These are phyloP conservation scores for Acanthococcus lagerstroemiae DNA, from an alignment of 2,888 invertebrate genomes.

Conservation along the genomic window DNA sequence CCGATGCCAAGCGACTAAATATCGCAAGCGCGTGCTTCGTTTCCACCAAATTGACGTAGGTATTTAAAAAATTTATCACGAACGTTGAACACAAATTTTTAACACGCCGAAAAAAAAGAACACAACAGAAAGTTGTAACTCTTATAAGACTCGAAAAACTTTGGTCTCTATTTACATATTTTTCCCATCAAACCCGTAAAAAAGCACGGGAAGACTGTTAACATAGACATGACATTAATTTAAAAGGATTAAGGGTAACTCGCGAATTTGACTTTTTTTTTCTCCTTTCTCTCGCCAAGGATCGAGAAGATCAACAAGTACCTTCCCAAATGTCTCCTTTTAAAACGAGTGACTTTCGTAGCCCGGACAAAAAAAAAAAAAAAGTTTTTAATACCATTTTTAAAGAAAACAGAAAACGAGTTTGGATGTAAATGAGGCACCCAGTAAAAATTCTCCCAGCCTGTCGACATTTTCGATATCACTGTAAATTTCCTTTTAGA, in stretches of 20 bases:
- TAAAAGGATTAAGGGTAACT: constrained; percentile 28
- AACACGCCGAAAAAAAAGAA: no score
- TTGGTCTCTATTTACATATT: constrained; percentile 21
- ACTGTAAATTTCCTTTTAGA: background rate
- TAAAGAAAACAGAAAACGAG: constrained; percentile 18
- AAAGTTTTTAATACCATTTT: constrained; percentile 21
- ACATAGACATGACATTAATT: constrained; percentile 29
- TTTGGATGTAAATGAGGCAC: constrained; percentile 24
- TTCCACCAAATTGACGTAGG: no score
- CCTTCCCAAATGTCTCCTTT: background rate
- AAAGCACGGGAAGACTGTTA: constrained; percentile 18
- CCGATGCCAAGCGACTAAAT: no score
- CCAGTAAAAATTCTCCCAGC: constrained; percentile 5
- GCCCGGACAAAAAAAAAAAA: constrained; percentile 1
- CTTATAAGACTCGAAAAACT: constrained; percentile 20
- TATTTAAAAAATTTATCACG: no score
- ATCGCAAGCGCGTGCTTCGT: no score
- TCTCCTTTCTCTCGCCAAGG: background rate
- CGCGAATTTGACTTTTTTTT: constrained; percentile 20
- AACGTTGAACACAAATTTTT: no score
- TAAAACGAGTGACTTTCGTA: background rate
- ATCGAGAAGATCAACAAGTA: constrained; percentile 24
- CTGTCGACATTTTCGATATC: constrained; percentile 4
- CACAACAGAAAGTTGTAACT: constrained; percentile 5
- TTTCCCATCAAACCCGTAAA: constrained; percentile 21